Conservation (phyloP, 2,888 invertebrate species). For the Salticus scenicus region DNA sequence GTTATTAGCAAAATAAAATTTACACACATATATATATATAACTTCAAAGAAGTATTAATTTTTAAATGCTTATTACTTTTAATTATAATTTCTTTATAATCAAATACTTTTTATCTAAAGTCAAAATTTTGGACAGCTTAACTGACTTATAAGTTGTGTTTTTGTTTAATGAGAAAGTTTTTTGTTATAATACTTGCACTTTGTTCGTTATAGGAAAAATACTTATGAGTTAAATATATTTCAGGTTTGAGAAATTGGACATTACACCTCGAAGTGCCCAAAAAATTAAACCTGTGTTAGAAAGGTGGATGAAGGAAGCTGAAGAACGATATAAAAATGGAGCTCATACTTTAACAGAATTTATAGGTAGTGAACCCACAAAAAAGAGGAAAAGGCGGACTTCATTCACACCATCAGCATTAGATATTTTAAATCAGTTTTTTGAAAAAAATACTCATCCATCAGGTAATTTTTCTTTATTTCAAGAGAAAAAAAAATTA, state of each 20-base stretch:
- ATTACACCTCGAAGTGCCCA: slow-evolving; percentile 99
- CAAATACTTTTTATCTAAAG: too few species aligned
- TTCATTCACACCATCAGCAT: slow-evolving; percentile 96
- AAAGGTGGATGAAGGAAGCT: slow-evolving; percentile 99
- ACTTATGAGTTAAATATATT: slow-evolving; percentile 74
- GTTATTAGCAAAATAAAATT: too few species aligned
- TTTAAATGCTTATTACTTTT: too few species aligned
- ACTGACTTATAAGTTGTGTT: too few species aligned
- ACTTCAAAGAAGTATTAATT: too few species aligned
- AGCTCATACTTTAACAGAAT: slow-evolving; percentile 94
- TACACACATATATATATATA: too few species aligned
- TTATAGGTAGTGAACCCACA: slow-evolving; percentile 96
- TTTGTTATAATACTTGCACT: too few species aligned
- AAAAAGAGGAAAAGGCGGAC: slow-evolving; percentile 97
- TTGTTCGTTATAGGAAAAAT: too few species aligned
- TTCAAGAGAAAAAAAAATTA: too few species aligned
- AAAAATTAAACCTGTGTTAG: slow-evolving; percentile 98
- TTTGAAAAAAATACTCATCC: slow-evolving; percentile 98
- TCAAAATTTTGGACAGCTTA: too few species aligned
- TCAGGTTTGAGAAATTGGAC: slow-evolving; percentile 98
- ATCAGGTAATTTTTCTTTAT: slow-evolving; percentile 85
- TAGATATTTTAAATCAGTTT: slow-evolving; percentile 94
- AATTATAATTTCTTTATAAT: too few species aligned
- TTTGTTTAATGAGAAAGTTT: too few species aligned
- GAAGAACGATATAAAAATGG: slow-evolving; percentile 94